Evolutionary conservation across 2,888 invertebrate genomes (phyloP), one percentile per base, ranked within the genome.

Genomic region (Strigamia crassipes): DNA sequence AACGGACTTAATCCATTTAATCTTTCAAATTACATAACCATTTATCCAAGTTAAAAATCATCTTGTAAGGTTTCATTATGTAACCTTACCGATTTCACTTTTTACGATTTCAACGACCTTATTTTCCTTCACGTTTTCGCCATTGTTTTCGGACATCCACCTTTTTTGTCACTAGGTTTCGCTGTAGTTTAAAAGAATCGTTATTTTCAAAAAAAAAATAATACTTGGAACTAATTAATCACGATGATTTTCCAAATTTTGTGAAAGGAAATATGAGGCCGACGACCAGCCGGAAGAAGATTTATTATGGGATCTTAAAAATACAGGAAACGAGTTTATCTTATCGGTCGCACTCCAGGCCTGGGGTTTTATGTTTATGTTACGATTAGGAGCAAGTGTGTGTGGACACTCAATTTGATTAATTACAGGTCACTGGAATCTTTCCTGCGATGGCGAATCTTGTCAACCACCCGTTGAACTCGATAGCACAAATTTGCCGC

Each of bases 281-380:
- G 61, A 66, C 23, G 61, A 66, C 61, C 61, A 66, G 21, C 21
- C 61, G 61, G 61, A 66, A 66, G 61, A 66, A 21, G 61, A 66
- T 66, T 21, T 21, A 12, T 5, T 66, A 18, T 1, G 15, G 51
- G 18, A 51, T 66, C 12, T 18, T 23, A 66, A 21, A 23, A 46
- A 46, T 46, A 21, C 61, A 66, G 61, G 61, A 66, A 66, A 23
- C 23, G 12, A 12, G 10, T 21, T 66, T 66, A 66, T 66, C 61
- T 23, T 66, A 66, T 66, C 61, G 12, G 21, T 66, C 21, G 61
- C 13, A 18, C 61, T 66, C n/a, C 61, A 66, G 61, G 23, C 61
- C 23, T 66, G 21, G 5, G 18, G 18, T 10, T 66, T 23, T 66
- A 12, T 66, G 61, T 66, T 66, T 66, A 66, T 21, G 21, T 12